Percentiles rank a stretch among this genome's conserved stretches.
Conservation (phyloP, 1,140 invertebrate species). For the Thalassaphorura encarpata region DNA sequence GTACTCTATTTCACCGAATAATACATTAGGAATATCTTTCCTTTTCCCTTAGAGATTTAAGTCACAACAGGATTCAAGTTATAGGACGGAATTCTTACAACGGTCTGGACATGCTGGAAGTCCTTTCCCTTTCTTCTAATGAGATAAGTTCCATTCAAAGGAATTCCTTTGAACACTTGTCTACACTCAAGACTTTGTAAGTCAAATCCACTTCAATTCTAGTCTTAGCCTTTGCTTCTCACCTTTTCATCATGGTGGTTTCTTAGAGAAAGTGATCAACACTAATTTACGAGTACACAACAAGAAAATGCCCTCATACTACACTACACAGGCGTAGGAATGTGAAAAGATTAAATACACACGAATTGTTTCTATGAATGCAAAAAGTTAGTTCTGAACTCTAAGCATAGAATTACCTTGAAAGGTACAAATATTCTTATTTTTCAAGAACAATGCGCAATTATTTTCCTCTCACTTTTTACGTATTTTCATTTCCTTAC, state of each 20-base stretch:
- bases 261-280: not conserved
- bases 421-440: too few relatives aligned
- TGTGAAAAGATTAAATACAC: too few relatives aligned
- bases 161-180: not conserved
- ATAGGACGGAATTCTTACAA: not conserved
- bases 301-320: too few relatives aligned
- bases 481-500: too few relatives aligned
- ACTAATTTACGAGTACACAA: not conserved
- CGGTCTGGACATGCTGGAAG: not conserved
- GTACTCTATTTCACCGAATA: not conserved
- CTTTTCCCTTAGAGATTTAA: not conserved
- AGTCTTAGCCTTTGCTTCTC: too few relatives aligned
- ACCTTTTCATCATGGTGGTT: too few relatives aligned
- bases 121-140: slow-evolving; percentile 1
- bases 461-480: too few relatives aligned
- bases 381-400: too few relatives aligned
- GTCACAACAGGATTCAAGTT: not conserved
- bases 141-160: not conserved
- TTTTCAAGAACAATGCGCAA: too few relatives aligned
- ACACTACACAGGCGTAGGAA: too few relatives aligned
- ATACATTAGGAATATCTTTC: not conserved
- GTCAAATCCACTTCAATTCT: not conserved
- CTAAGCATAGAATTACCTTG: too few relatives aligned
- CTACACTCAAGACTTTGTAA: not conserved
- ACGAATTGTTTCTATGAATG: too few relatives aligned